Conservation (phyloP, 2,888 invertebrate species). For the Drosophila ochracea region DNA sequence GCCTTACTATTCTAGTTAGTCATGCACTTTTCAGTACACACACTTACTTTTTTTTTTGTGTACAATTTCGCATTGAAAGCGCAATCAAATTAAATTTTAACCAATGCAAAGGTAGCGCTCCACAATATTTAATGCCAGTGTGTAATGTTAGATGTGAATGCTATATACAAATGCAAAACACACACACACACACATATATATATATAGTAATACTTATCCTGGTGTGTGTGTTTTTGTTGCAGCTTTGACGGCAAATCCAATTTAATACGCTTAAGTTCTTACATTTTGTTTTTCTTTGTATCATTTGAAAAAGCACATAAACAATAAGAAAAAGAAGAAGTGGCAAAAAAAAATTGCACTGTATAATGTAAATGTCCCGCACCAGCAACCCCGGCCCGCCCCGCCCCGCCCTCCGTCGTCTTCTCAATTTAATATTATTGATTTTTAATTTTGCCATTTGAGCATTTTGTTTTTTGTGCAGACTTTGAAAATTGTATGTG, state of each 20-base stretch:
- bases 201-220: conserved; percentile 27
- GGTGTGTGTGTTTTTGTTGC: conserved; percentile 54
- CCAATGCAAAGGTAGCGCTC: conserved; percentile 26
- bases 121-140: conserved; percentile 11
- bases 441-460: conserved; percentile 78
- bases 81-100: conserved; percentile 19
- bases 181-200: background rate
- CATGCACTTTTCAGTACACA: conserved; percentile 2
- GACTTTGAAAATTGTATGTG: conserved; percentile 68
- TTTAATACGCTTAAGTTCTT: conserved; percentile 82
- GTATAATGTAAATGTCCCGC: conserved; percentile 39
- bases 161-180: conserved; percentile 26
- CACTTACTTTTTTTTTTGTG: background rate
- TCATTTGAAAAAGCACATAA: conserved; percentile 29
- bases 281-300: conserved; percentile 67
- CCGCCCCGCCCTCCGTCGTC: conserved; percentile 3
- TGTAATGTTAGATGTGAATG: conserved; percentile 32
- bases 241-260: conserved; percentile 80
- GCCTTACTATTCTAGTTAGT: background rate
- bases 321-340: conserved; percentile 15
- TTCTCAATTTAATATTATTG: conserved; percentile 75
- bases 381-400: conserved; percentile 12
- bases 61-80: conserved; percentile 19
- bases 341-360: conserved; percentile 35
- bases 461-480: conserved; percentile 57